Evolutionary conservation across 2,113 vertebrate genomes (phyloP), one percentile per base, ranked within the genome.

Genomic region (Pelecanus crispus): DNA sequence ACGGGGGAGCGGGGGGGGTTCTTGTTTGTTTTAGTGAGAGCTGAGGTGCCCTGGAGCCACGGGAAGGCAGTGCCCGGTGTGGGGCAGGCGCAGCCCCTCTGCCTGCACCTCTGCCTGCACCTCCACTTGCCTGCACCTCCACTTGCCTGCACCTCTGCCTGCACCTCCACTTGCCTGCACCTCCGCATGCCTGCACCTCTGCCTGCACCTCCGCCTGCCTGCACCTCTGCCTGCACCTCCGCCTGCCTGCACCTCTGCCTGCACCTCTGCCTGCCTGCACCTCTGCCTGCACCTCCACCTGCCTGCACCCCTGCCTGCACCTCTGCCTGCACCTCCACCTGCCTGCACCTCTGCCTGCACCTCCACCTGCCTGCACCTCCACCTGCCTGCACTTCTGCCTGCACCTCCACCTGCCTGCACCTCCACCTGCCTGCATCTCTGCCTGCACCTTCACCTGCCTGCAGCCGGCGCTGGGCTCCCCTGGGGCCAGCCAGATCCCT

Each of bases 1-100:
- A 6, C 6, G 3, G 17, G 34, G 62, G 10, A 8, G 10, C 0
- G 13, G 22, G 34, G 11, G 9, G 2, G 1, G 17, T n/a, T 40
- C 26, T 11, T 20, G 42, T 50, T 59, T 52, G 28, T 21, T 77
- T 47, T 14, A 9, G 21, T 31, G 28, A 56, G 85, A 62, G 32
- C 21, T 0, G 2, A 16, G 34, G 59, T 4, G 38, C 32, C 17
- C 42, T 3, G 6, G 13, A 53, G 68, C 17, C 8, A 1, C 3
- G 28, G 21, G 26, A 13, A 40, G 47, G 58, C 56, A 65, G 73
- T 5, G 28, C 59, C 52, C 1, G 0, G 26, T 0, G 0, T 8
- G 29, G 24, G n/a, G 45, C 6, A 5, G 2, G 36, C 0, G 2
- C n/a, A 29, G 63, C 44, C n/a, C 36, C 24, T 19, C 49, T 19